These are phyloP conservation scores for Pelochelys cantorii DNA, from an alignment of 2,797 vertebrate genomes.

Conservation along the genomic window DNA sequence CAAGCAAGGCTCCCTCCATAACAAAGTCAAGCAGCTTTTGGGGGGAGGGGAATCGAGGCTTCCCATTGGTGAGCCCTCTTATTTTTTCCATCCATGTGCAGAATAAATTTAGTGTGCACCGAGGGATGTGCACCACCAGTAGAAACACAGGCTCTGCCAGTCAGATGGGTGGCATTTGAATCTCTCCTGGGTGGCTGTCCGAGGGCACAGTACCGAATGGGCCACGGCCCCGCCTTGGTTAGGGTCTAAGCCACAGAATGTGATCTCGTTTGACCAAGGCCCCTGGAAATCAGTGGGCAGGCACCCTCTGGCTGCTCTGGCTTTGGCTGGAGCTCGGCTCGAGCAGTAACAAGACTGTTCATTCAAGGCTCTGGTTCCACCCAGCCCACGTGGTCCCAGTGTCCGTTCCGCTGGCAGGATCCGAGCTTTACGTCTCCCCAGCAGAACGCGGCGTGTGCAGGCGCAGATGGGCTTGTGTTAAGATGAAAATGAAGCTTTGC, in stretches of 20 bases:
- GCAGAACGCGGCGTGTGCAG: slow-evolving; percentile 43
- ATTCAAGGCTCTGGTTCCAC: not conserved
- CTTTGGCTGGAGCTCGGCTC: no score
- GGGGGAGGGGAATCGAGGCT: not conserved
- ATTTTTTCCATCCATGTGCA: no score
- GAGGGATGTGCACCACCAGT: no score
- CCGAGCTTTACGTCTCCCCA: not conserved
- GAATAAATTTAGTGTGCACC: no score
- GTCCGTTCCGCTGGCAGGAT: accelerated
- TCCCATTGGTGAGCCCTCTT: not conserved
- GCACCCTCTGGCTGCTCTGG: not conserved
- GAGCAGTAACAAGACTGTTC: not conserved
- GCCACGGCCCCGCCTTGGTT: not conserved
- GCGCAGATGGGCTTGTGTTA: slow-evolving; percentile 69
- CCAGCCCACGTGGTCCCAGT: accelerated
- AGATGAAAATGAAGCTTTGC: slow-evolving; percentile 75
- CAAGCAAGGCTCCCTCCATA: not conserved
- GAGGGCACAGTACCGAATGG: not conserved
- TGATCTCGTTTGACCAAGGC: not conserved
- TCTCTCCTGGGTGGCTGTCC: no score
- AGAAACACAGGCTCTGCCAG: no score
- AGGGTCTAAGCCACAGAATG: no score
- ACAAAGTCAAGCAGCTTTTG: not conserved
- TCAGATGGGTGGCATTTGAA: no score
- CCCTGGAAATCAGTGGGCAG: not conserved